A percentile compares a stretch with the other conserved stretches of the same genome.
Conservation (phyloP, 2,113 vertebrate species). For the Cariama cristata region DNA sequence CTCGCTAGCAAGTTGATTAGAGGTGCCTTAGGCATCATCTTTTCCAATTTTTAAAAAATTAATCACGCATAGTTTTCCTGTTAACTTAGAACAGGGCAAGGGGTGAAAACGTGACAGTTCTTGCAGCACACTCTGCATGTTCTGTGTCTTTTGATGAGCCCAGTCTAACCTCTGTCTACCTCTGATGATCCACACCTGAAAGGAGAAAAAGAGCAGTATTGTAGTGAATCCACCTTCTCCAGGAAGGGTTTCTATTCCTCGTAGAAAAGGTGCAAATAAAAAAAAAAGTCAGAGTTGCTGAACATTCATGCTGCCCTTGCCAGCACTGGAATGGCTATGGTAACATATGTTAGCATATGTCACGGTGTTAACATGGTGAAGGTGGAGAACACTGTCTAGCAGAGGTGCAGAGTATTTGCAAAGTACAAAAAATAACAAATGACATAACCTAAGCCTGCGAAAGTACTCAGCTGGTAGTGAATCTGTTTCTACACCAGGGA, state of each 20-base stretch:
- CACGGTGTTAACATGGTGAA: not conserved
- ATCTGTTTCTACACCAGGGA: not conserved
- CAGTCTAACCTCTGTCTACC: not conserved
- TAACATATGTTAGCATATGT: accelerated
- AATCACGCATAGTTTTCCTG: not conserved
- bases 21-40: conserved; percentile 23
- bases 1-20: conserved; percentile 22
- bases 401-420: not conserved
- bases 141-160: not conserved
- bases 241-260: not conserved
- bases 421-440: not conserved
- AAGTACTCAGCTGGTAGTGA: not conserved
- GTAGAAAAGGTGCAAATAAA: not conserved
- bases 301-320: not conserved
- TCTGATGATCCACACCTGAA: not conserved
- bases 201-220: not conserved
- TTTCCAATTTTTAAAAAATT: conserved; percentile 37
- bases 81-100: not conserved
- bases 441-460: not conserved
- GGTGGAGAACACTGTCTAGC: not conserved
- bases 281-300: not conserved
- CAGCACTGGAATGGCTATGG: not conserved
- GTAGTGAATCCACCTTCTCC: not conserved
- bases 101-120: not conserved
- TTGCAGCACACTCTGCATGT: not conserved